phyloP scores from a whole-genome alignment of 2,888 invertebrate genomes.

The Bellardia bayeri region DNA sequence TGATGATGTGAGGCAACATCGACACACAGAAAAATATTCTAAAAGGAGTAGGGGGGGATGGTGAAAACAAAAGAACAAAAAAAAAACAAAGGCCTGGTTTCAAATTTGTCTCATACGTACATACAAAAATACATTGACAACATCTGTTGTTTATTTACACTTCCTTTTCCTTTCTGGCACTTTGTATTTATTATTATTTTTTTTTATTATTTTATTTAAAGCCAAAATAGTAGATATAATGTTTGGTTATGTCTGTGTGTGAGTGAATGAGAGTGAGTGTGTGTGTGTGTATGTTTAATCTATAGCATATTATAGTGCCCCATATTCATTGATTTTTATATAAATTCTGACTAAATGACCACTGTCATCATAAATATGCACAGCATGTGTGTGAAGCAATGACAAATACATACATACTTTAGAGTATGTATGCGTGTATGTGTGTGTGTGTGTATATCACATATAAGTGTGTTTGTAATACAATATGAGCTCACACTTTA shows the following conservation, averaged over 20 bases:
- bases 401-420: constrained; percentile 19
- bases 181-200: constrained; percentile 17
- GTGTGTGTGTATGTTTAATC: background rate
- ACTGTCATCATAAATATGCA: constrained; percentile 69
- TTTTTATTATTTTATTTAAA: constrained; percentile 58
- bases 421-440: background rate
- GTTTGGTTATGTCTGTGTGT: background rate
- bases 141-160: constrained; percentile 64
- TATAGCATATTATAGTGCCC: background rate
- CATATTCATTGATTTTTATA: constrained; percentile 59
- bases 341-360: constrained; percentile 70
- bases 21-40: background rate
- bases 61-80: background rate
- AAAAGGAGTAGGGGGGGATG: background rate
- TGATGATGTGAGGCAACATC: constrained; percentile 3
- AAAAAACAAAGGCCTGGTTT: constrained; percentile 44
- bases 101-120: constrained; percentile 38
- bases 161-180: constrained; percentile 23
- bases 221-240: background rate
- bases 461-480: background rate
- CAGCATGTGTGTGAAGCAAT: constrained; percentile 58
- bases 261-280: background rate
- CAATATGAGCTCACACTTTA: constrained; percentile 4
- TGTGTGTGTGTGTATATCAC: constrained; percentile 8
- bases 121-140: constrained; percentile 36